phyloP scores from a whole-genome alignment of 53 echinoderm and acorn worm genomes.

The Stichopus horrens region DNA sequence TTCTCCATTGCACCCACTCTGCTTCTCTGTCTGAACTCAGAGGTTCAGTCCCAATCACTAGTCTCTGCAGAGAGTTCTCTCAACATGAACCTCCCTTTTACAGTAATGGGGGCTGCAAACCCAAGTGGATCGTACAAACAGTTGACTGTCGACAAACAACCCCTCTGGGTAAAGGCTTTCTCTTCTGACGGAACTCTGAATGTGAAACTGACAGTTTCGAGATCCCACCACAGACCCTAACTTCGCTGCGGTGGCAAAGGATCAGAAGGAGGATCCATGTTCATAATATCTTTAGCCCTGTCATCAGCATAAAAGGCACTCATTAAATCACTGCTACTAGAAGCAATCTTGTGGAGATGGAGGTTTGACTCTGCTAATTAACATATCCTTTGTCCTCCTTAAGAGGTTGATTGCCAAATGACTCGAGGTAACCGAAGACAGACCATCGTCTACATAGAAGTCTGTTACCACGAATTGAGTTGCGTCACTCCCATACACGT shows the following conservation, averaged over 20 bases:
- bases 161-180: conserved; percentile 42
- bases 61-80: conserved; percentile 38
- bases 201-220: conserved; percentile 44
- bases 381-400: conserved; percentile 10
- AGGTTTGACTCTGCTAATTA: conserved; percentile 50
- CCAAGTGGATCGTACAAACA: conserved; percentile 56
- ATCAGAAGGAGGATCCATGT: conserved; percentile 27
- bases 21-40: neutral
- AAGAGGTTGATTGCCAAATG: conserved; percentile 43
- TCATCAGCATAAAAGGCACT: conserved; percentile 38
- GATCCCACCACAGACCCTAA: conserved; percentile 43
- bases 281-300: conserved; percentile 31
- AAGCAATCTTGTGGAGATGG: conserved; percentile 55
- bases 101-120: conserved; percentile 49
- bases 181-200: conserved; percentile 22
- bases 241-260: conserved; percentile 27
- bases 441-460: conserved; percentile 60
- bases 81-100: conserved; percentile 49
- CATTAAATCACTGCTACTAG: conserved; percentile 49
- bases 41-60: conserved; percentile 14
- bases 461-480: conserved; percentile 46
- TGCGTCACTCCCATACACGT: conserved; percentile 32
- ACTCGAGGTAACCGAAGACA: neutral
- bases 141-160: conserved; percentile 56
- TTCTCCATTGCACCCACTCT: conserved; percentile 9